Evolutionary conservation across 2,797 vertebrate genomes (phyloP).

Genomic region (Characodon lateralis): DNA sequence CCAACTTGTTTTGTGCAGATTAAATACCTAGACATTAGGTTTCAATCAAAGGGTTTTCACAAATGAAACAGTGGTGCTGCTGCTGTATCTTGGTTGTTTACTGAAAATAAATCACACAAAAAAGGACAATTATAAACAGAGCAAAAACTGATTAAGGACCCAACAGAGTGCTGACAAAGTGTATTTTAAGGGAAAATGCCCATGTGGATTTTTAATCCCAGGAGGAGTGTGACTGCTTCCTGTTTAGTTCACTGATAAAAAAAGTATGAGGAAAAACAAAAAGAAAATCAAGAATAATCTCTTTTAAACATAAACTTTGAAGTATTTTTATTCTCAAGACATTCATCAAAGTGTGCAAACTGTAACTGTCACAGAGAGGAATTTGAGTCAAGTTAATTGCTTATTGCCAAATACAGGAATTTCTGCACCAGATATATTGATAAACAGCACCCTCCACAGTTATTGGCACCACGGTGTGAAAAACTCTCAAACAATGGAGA

Average conservation of each 20-base stretch:
- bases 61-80: neutral
- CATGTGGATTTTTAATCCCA: neutral
- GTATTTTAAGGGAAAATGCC: neutral
- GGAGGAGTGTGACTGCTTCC: neutral
- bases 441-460: neutral
- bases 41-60: constrained; percentile 29
- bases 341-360: neutral
- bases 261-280: neutral
- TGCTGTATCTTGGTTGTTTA: constrained; percentile 41
- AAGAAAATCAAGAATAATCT: neutral
- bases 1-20: neutral
- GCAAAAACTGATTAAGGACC: constrained; percentile 16
- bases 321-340: neutral
- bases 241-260: neutral
- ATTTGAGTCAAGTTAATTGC: neutral
- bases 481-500: neutral
- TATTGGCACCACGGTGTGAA: no score
- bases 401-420: neutral
- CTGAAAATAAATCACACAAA: constrained; percentile 59
- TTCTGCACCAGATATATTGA: neutral
- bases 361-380: neutral
- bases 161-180: neutral
- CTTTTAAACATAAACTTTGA: no score
- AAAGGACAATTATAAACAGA: constrained; percentile 48
- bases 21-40: neutral